Evolutionary conservation across 2,113 vertebrate genomes (phyloP), one percentile per base, ranked within the genome.

Genomic region (Micronycteris hirsuta): DNA sequence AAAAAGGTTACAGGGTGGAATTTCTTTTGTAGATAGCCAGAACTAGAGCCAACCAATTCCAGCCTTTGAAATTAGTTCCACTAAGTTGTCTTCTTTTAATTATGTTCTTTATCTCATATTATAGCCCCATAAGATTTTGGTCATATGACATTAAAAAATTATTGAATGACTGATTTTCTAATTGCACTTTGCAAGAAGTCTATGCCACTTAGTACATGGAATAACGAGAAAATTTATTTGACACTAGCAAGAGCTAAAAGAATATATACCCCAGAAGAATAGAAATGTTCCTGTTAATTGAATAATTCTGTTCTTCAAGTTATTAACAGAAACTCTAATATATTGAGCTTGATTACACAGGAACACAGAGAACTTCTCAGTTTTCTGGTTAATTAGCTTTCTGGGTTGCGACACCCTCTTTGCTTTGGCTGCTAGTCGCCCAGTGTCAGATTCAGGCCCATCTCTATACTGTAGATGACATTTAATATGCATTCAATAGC

Each of bases 61-160:
- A 89, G 41, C 5, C 16, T 81, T 83, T 81, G 91, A 63, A 80
- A 86, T 52, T 14, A 91, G 43, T 93, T 74, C 70, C 49, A 89
- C 36, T 87, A 54, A 91, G 83, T 93, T 71, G 13, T 80, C 87
- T 97, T 86, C 56, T 81, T 91, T 91, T 92, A 93, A 86, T 83
- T 83, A 58, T 61, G 14, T 41, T 28, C 31, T 61, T 52, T 36
- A 36, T 61, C 45, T 65, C 33, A 20, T 74, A 41, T n/a, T 12
- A n/a, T 14, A 65, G 15, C 33, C 56, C 77, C 31, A 1, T 54
- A 70, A 61, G 65, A 77, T 63, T 80, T 65, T 31, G 67, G 68
- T 96, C 84, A 81, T 15, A 56, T 61, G 65, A 94, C 20, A 47
- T 9, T 19, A 2, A 67, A 70, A 56, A 95, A 58, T 76, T 78